Evolutionary conservation across 2,113 vertebrate species (phyloP).

Genomic region (Aix galericulata): DNA sequence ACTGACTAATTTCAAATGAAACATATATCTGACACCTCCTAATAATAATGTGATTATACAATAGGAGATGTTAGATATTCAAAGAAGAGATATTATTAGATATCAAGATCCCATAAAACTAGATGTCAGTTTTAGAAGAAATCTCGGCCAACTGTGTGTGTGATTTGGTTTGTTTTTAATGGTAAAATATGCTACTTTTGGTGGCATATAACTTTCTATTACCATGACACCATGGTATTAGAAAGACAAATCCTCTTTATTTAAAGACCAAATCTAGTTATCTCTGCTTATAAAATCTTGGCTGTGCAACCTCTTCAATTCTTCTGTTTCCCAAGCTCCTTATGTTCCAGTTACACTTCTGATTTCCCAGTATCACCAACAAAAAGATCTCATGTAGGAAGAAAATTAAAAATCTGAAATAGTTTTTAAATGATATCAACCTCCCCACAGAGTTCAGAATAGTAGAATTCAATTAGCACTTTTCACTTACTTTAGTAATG

Average conservation of each 20-base stretch:
- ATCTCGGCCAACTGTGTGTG: rapidly evolving
- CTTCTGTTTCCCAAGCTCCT: background rate
- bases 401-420: background rate
- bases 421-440: background rate
- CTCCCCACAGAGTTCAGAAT: background rate
- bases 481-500: background rate
- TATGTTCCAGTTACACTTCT: background rate
- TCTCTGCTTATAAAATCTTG: background rate
- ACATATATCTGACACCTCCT: rapidly evolving
- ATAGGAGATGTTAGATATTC: background rate
- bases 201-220: background rate
- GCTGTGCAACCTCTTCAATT: background rate
- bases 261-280: background rate
- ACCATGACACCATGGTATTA: background rate
- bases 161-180: background rate
- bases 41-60: background rate
- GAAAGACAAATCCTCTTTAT: background rate
- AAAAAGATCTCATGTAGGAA: background rate
- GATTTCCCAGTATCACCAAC: background rate
- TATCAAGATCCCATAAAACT: background rate
- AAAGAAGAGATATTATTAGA: background rate
- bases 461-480: background rate
- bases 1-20: background rate
- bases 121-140: background rate
- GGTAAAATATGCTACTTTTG: background rate